phyloP scores from a whole-genome alignment of 2,113 vertebrate species.

The Vulpes ferrilata region DNA sequence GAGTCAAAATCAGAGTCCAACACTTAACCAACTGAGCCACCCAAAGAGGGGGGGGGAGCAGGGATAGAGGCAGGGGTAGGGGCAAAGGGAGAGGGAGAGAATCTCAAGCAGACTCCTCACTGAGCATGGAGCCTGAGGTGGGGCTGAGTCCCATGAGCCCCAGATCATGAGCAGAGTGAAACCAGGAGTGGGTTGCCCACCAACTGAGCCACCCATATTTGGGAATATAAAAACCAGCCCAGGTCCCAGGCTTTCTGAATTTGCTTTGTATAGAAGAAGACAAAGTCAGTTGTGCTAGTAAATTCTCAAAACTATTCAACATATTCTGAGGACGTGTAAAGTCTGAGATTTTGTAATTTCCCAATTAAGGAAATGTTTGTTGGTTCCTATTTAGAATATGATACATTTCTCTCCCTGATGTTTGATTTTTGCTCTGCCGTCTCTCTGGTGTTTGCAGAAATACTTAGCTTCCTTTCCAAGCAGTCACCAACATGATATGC shows the following conservation, averaged over 20 bases:
- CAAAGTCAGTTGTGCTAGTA: background rate
- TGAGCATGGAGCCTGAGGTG: too few relatives aligned
- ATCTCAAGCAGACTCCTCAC: too few relatives aligned
- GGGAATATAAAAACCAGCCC: background rate
- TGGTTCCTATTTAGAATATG: background rate
- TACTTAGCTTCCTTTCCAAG: background rate
- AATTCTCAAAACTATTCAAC: background rate
- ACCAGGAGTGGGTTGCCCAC: too few relatives aligned
- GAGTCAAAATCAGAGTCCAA: too few relatives aligned
- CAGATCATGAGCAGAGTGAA: too few relatives aligned
- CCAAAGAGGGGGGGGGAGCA: too few relatives aligned
- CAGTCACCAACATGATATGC: background rate
- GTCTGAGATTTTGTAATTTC: background rate
- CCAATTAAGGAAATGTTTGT: background rate
- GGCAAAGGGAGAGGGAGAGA: too few relatives aligned
- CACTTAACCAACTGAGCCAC: too few relatives aligned
- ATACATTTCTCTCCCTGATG: background rate
- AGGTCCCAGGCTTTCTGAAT: background rate
- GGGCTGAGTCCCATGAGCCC: too few relatives aligned
- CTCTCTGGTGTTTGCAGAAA: background rate
- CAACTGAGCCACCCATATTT: background rate
- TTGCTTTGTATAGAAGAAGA: background rate
- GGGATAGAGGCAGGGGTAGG: too few relatives aligned
- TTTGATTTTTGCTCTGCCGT: background rate
- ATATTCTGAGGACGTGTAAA: too few relatives aligned